Base-by-base conservation (phyloP, 2,113 vertebrate species). In the Zosterops pallidus region DNA sequence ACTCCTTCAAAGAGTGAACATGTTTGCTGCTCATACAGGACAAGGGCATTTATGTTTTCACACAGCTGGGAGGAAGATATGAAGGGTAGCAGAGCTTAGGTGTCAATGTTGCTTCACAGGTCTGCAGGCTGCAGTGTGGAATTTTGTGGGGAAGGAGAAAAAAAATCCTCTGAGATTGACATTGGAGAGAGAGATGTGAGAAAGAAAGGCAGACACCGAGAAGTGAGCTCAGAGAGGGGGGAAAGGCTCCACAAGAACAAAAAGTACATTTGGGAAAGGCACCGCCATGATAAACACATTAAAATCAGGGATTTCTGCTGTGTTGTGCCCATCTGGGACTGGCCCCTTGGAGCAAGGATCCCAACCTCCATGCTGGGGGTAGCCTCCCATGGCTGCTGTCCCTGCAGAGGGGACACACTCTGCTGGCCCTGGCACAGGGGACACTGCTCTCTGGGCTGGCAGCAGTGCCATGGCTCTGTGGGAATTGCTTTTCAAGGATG, bases 131-230 rank as follows among this genome's bases (percentile, higher is more conserved):
- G 50, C 10, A 25, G 52, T 8, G 70, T 29, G 55, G 56, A 33
- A 39, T 80, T 67, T 35, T 50, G 26, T 14, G 14, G 24, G 46
- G 25, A 70, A 84, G 44, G 53, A 26, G 29, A 14, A 22, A 53
- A 53, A 37, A 56, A 64, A 29, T 9, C 12, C 10, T 9, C n/a
- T 22, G 39, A 83, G 72, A 42, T 22, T 5, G 55, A n/a, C 60
- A 26, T 0, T 56, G 53, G 50, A 62, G 57, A 59, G 17, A 70
- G 46, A n/a, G 8, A 19, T 12, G 26, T 33, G 50, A 77, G 64
- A 39, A 63, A 67, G 39, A 28, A 83, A 77, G 55, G 41, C 22
- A 35, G 0, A 1, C 13, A 0, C 5, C 0, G 1, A 57, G 69
- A 29, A 53, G 22, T 18, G 60, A 90, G 26, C 31, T 25, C 24